Evolutionary conservation across 2,888 invertebrate genomes (phyloP).

Genomic region (Thera obeliscata): DNA sequence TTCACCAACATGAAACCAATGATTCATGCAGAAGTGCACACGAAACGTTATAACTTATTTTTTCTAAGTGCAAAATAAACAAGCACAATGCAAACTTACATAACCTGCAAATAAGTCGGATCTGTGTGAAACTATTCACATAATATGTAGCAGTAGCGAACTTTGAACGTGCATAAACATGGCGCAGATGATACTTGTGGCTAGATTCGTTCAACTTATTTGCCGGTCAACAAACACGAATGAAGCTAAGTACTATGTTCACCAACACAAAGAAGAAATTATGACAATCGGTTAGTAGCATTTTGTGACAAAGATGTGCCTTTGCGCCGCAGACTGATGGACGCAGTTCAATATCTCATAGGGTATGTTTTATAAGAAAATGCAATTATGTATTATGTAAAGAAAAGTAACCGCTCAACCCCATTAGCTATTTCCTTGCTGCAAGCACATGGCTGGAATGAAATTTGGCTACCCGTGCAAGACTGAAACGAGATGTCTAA

Average conservation of each 20-base stretch:
- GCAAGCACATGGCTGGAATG: no score
- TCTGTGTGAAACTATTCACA: neutral
- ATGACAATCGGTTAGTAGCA: neutral
- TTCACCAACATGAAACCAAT: neutral
- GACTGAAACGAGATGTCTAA: constrained; percentile 38
- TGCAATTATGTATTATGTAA: no score
- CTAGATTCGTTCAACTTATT: neutral
- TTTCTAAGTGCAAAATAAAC: neutral
- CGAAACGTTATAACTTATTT: neutral
- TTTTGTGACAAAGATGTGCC: no score
- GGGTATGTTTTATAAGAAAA: no score
- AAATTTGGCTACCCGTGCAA: no score
- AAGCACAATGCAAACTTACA: neutral
- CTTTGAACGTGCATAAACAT: neutral
- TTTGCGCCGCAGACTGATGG: no score
- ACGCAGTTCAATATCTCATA: no score
- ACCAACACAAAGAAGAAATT: neutral
- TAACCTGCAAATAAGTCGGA: neutral
- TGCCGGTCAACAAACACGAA: neutral
- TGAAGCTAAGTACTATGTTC: neutral
- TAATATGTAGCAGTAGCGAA: neutral
- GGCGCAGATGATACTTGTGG: neutral
- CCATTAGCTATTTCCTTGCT: no score
- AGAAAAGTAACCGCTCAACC: no score
- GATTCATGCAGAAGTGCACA: neutral